A percentile compares a stretch with the other conserved stretches of the same genome.
Conservation (phyloP, 2,113 vertebrate species). For the Andinoacara biseriatus region DNA sequence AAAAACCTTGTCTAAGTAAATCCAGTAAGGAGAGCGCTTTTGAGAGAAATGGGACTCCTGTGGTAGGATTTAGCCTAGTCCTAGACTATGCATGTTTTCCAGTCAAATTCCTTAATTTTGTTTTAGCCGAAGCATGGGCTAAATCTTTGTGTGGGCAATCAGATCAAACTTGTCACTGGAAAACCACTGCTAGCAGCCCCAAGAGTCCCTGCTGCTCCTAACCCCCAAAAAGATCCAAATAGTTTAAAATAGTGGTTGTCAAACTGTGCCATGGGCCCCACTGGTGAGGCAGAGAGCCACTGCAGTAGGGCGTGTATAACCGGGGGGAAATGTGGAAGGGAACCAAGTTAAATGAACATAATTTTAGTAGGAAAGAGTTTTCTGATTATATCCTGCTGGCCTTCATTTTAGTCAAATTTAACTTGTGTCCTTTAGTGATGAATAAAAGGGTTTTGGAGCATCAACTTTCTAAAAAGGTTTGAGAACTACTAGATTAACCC, state of each 20-base stretch:
- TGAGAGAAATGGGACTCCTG: constrained; percentile 30
- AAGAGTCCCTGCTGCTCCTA: background rate
- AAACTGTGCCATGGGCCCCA: background rate
- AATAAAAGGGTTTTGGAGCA: background rate
- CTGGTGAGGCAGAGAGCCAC: background rate
- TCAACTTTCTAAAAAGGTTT: background rate
- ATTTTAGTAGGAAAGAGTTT: background rate
- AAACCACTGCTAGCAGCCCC: constrained; percentile 16
- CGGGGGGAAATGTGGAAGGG: background rate
- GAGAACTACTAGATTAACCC: too few species aligned
- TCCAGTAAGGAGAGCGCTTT: constrained; percentile 32
- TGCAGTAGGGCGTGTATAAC: background rate
- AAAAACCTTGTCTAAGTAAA: constrained; percentile 32
- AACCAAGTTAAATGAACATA: background rate
- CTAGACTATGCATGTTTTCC: constrained; percentile 10
- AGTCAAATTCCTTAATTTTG: constrained; percentile 24
- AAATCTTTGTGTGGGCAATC: constrained; percentile 24
- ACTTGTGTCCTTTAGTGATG: background rate
- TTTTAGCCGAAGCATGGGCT: constrained; percentile 10
- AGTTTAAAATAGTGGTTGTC: background rate
- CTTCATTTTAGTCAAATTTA: background rate
- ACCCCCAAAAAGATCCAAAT: background rate
- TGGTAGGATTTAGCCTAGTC: constrained; percentile 15
- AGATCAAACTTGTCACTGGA: constrained; percentile 7
- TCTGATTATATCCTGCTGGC: background rate